Evolutionary conservation across 2,888 invertebrate species (phyloP).

Genomic region (Lymantria monacha): DNA sequence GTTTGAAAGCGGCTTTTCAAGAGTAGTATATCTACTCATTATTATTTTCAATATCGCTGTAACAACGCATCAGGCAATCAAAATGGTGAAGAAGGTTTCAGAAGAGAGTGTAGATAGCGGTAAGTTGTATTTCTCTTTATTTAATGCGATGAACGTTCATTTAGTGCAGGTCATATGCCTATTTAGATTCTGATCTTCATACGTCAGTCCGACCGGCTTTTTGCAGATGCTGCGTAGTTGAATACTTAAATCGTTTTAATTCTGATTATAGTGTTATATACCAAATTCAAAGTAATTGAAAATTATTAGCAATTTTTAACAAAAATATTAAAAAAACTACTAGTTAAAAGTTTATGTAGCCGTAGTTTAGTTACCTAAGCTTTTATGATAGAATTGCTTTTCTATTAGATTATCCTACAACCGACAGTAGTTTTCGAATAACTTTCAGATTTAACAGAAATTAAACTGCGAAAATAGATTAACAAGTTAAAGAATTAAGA

Average conservation of each 20-base stretch:
- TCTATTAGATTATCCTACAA: conserved; percentile 6
- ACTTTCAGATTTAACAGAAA: background rate
- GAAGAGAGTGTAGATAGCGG: conserved; percentile 82
- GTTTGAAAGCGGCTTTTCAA: conserved; percentile 81
- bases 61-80: conserved; percentile 71
- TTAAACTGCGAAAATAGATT: too few species aligned
- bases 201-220: conserved; percentile 37
- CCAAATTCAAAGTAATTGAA: background rate
- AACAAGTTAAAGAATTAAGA: too few species aligned
- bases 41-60: conserved; percentile 65
- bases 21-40: conserved; percentile 77
- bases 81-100: conserved; percentile 81
- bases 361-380: conserved; percentile 7
- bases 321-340: conserved; percentile 10
- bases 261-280: conserved; percentile 3
- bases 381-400: conserved; percentile 17
- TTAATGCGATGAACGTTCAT: conserved; percentile 15
- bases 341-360: conserved; percentile 1
- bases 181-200: conserved; percentile 19
- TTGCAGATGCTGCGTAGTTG: conserved; percentile 43
- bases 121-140: conserved; percentile 45
- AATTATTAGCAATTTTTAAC: background rate
- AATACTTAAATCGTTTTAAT: conserved; percentile 18
- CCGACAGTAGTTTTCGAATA: background rate
- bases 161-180: conserved; percentile 18